Evolutionary conservation across 2,797 vertebrate species (phyloP).

Genomic region (Bovichtus variegatus): DNA sequence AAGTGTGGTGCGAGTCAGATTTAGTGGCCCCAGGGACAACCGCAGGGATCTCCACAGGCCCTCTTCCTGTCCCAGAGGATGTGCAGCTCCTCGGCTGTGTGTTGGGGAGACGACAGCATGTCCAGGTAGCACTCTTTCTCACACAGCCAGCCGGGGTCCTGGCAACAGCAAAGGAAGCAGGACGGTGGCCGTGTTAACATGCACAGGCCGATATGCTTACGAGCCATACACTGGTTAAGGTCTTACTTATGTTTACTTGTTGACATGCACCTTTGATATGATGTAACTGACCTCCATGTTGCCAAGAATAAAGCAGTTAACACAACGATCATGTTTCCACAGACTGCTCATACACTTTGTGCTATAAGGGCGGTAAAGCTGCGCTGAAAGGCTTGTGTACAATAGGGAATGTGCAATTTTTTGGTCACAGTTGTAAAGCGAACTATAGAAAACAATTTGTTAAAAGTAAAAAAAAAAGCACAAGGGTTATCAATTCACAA

Average conservation of each 20-base stretch:
- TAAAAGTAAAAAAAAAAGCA: too few relatives aligned
- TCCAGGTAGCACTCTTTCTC: constrained; percentile 94
- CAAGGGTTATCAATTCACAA: too few relatives aligned
- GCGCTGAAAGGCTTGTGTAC: too few relatives aligned
- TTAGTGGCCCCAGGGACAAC: constrained; percentile 84
- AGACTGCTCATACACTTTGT: not conserved
- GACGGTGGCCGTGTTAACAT: not conserved
- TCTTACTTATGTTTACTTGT: not conserved
- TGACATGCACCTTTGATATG: not conserved
- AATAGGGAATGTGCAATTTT: too few relatives aligned
- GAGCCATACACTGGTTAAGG: not conserved
- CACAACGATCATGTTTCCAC: not conserved
- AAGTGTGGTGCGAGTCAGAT: constrained; percentile 5
- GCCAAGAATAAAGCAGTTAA: not conserved
- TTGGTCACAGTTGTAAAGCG: too few relatives aligned
- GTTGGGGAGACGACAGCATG: constrained; percentile 97
- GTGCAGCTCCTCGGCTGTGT: constrained; percentile 89
- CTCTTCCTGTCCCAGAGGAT: constrained; percentile 90
- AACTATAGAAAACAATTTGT: too few relatives aligned
- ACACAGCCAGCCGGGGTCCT: constrained; percentile 96
- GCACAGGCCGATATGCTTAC: not conserved
- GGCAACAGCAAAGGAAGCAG: constrained; percentile 5
- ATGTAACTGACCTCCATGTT: not conserved
- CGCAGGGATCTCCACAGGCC: constrained; percentile 92
- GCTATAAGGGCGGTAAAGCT: too few relatives aligned